Evolutionary conservation across 1,140 invertebrate genomes (phyloP), one percentile per base, ranked within the genome.

Genomic region (Parapsyche elsis): DNA sequence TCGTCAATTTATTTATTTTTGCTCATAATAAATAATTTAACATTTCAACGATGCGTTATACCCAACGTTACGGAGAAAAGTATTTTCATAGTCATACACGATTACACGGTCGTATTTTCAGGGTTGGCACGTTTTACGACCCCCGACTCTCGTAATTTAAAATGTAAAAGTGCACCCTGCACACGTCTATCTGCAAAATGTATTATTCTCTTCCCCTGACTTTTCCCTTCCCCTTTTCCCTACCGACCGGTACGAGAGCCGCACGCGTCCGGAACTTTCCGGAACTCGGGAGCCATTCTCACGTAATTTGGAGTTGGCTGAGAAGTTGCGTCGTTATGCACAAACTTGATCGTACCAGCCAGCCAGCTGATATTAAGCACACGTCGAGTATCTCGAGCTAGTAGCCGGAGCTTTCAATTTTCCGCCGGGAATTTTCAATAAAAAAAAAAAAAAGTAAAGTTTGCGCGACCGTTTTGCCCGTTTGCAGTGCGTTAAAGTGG

Each of bases 311-410:
- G 70, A 81, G 76, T 77, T 81, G 67, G 21, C 44, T 16, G 44
- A 53, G 79, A 81, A 81, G 67, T 81, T 76, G 23, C n/a, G 76
- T 81, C 80, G 80, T 81, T 81, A 81, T 78, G 80, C 80, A 75
- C 76, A 78, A 81, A 81, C 64, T 81, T 81, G 80, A 81, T 75
- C 76, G 80, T 70, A 49, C 74, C 64, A 71, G 45, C 44, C 30
- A 44, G 76, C 75, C 30, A 44, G 76, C 75, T 21, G 80, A 49
- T 71, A 76, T 81, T 78, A 78, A 57, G 38, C 73, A 23, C 59
- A 70, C 49, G 78, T 38, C 30, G 30, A 38, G 30, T 4, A 38
- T 14, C 26, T 26, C 19, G 67, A 38, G 9, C 70, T 4, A 23
- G 30, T 4, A 38, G 74, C 79, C 73, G 67, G 71, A 38, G 46